Evolutionary conservation across 2,113 vertebrate species (phyloP), one percentile per base, ranked within the genome.

Genomic region (Sorex fumeus): DNA sequence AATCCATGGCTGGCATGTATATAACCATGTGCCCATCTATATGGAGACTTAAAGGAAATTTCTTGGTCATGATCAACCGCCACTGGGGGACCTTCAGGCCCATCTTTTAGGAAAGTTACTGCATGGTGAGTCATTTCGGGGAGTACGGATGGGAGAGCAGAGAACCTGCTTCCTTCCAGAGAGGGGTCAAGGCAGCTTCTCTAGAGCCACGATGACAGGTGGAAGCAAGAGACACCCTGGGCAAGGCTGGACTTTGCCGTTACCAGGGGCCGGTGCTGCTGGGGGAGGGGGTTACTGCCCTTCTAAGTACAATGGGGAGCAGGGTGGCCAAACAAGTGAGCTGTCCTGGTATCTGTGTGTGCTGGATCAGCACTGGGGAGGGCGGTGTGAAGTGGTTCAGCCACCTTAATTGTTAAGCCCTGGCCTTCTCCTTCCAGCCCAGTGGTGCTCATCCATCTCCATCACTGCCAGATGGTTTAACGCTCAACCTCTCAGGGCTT

Each of bases 401-500:
- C 81, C 50, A 18, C 84, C 70, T 25, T 77, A 91, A 90, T 0
- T 85, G 81, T 79, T 77, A 77, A 18, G 16, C 30, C 43, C n/a
- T 70, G 0, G 50, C 19, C 84, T 94, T 81, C 77, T 97, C 94
- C 89, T 87, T 85, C 93, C 87, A 72, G 67, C n/a, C n/a, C n/a
- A n/a, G n/a, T n/a, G n/a, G n/a, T n/a, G n/a, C n/a, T n/a, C n/a
- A n/a, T n/a, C n/a, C n/a, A n/a, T n/a, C n/a, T n/a, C n/a, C n/a
- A n/a, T n/a, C n/a, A n/a, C n/a, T n/a, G n/a, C n/a, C n/a, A n/a
- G n/a, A n/a, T n/a, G n/a, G n/a, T 90, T 80, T 93, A 95, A 84
- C 95, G 91, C 84, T 97, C 93, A 93, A 92, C 95, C 91, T 97
- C 96, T 95, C 96, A 91, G 84, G 0, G 27, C 50, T 94, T 96